Evolutionary conservation across 2,797 vertebrate genomes (phyloP), one percentile per base, ranked within the genome.

Genomic region (Ispidina picta): DNA sequence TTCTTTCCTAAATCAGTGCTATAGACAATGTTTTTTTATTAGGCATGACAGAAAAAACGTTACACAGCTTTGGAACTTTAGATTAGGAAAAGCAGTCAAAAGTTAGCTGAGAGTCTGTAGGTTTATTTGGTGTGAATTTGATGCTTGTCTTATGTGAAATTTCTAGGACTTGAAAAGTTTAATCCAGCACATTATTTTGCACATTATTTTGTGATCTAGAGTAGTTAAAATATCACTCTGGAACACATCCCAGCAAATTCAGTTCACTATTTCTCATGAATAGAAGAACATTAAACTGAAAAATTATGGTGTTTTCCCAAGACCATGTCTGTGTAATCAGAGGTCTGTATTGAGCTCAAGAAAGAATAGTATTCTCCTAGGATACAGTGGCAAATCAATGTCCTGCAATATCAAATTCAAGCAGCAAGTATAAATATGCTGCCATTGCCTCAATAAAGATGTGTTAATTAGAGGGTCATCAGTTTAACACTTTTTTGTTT

Each of bases 401-500:
- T 35, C 59, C 49, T 81, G 55, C 22, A 35, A 46, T 81, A 49
- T 19, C 49, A 37, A 92, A 72, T n/a, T 75, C 31, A 63, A 78
- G 29, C n/a, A 73, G 41, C 20, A 72, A 87, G 85, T 81, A 81
- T 90, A 90, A 90, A 87, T 83, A 85, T 60, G 20, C 37, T 80
- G 37, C 29, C 51, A 60, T 46, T 83, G 20, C 52, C 33, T 87
- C 63, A 82, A 16, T 86, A 92, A 89, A 77, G 55, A 52, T 76
- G 51, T 60, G 64, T 58, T 83, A 73, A 71, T 86, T 93, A 71
- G 10, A 35, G 8, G 12, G 54, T 90, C 63, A 84, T 78, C 60
- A 75, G n/a, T 91, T 86, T 90, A 89, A 75, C 12, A 39, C n/a
- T 31, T 91, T 78, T 74, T 90, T 66, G 21, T 88, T 95, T 63